Base-by-base conservation (phyloP, 2,888 invertebrate genomes). In the Tuta absoluta region DNA sequence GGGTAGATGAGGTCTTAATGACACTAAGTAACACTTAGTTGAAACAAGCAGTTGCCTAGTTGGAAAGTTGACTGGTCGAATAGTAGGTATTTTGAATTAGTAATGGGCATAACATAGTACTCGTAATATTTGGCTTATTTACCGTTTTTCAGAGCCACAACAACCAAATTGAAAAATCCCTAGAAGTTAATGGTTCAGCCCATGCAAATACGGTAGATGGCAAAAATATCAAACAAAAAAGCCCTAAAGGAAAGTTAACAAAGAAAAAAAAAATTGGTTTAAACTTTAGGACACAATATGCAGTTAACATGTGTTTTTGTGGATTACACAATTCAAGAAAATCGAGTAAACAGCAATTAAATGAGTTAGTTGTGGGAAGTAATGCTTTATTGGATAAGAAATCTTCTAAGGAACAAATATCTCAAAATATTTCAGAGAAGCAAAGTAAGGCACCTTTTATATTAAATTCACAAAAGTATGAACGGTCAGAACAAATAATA, bases 261-360 rank as follows among this genome's bases (percentile, higher is more conserved):
- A 33, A 56, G 28, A 24, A 24, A 5, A 56, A 56, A 33, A 56
- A 56, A 2, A n/a, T n/a, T 10, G 24, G 72, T 63, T 64, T 69
- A 68, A 67, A 69, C 41, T 66, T 56, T 41, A 80, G 75, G 71
- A 77, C 72, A 58, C 48, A 63, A 3, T 88, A 79, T 72, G 81
- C 89, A 56, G 84, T 89, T 1, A 89, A 89, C 68, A 64, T 89
- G 64, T 91, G 91, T 71, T 71, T 91, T 53, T 88, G 83, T 69
- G 75, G 75, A 24, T 67, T 74, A 67, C 70, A 24, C 71, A 69
- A 62, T 45, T 37, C 17, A 64, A 65, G 28, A 62, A 66, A 49
- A 67, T 59, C 28, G 64, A 68, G 71, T 49, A 51, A 19, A 11
- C n/a, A 12, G 17, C 65, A 65, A 21, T 23, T 38, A 10, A 21